Evolutionary conservation across 2,888 invertebrate species (phyloP), one percentile per base, ranked within the genome.

Genomic region (Troides aeacus): DNA sequence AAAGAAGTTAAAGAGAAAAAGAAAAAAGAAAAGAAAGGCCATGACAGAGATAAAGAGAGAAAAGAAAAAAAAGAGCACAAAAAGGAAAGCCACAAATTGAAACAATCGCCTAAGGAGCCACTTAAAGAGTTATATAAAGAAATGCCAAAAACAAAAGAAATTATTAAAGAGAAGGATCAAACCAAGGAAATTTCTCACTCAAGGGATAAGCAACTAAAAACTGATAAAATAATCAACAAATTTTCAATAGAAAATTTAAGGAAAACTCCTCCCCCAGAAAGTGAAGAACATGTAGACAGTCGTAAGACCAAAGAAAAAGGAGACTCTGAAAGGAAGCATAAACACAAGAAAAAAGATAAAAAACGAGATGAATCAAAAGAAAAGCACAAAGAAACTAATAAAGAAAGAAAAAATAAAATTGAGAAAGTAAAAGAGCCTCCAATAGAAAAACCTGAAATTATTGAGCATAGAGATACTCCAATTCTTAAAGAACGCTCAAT

Each of bases 261-360:
- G 72, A 93, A 93, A 81, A 89, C 90, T 23, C 92, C 92, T 66
- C 88, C 91, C 56, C 79, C 84, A 73, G 92, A 91, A 71, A 79
- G 72, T 75, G 86, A 86, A 62, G 90, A 92, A 53, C 81, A 85
- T 56, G 71, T 79, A 68, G 89, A 89, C 73, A 84, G 76, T 74
- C 87, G 86, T 61, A 93, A 92, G 78, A 80, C 87, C 67, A 93
- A 90, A 81, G 94, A 93, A 24, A 94, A 93, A 77, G 88, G 90
- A 68, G 90, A 93, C 70, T 83, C 87, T 62, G 93, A 93, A 78
- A 90, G 92, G 73, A 93, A 93, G 76, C 94, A 94, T 74, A 94
- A 94, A 79, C 94, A 94, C 74, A 94, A 94, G 86, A 94, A 94
- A 81, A 94, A 94, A 81, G 94, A 94, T 74, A 95, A 95, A 78